phyloP scores from a whole-genome alignment of 1,140 invertebrate species.

The Cydia fagiglandana region DNA sequence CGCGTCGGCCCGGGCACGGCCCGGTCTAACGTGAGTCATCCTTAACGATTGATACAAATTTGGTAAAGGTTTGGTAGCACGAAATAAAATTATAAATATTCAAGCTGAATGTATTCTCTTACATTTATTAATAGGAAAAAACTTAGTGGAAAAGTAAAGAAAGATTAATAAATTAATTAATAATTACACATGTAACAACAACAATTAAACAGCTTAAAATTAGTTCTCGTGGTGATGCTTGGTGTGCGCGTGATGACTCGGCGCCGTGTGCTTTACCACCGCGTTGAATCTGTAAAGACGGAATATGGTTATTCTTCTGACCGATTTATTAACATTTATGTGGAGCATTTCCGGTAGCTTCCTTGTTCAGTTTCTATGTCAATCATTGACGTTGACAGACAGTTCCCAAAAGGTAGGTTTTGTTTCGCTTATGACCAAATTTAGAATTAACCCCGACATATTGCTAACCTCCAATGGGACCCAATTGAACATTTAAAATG shows the following conservation, averaged over 20 bases:
- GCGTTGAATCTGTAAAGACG: slow-evolving; percentile 68
- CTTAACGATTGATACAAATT: too few species aligned
- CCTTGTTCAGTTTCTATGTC: not conserved
- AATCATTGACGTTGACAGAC: not conserved
- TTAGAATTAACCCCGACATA: too few species aligned
- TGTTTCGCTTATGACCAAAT: too few species aligned
- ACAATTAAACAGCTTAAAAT: slow-evolving; percentile 33
- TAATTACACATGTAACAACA: slow-evolving; percentile 50
- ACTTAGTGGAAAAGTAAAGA: not conserved
- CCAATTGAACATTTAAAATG: too few species aligned
- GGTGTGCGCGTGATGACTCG: slow-evolving; percentile 64
- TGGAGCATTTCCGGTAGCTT: not conserved
- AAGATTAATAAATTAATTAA: slow-evolving; percentile 9
- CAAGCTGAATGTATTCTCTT: not conserved
- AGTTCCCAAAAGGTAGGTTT: too few species aligned
- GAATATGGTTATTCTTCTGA: not conserved
- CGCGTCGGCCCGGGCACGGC: too few species aligned
- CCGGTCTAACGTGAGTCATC: too few species aligned
- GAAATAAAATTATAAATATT: not conserved
- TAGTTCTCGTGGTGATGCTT: slow-evolving; percentile 69
- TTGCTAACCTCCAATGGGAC: too few species aligned
- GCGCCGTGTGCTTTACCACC: slow-evolving; percentile 67
- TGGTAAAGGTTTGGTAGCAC: too few species aligned
- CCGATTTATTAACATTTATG: slow-evolving; percentile 5
- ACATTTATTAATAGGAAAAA: not conserved